phyloP scores from a whole-genome alignment of 35 echinoderm and acorn worm genomes.

The Acanthaster planci region DNA sequence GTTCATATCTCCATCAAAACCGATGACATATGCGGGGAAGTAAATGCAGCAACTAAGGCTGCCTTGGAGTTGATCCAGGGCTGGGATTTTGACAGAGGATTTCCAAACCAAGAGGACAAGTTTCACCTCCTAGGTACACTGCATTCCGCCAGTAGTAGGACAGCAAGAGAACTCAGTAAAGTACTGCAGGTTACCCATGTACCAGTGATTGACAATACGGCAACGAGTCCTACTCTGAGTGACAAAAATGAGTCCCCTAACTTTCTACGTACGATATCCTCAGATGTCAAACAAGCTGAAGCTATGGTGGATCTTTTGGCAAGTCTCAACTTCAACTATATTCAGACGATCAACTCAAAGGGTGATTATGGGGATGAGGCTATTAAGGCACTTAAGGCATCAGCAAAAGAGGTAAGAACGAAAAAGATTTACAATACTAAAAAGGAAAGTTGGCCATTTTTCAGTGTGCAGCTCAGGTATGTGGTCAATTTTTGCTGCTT shows the following conservation, averaged over 20 bases:
- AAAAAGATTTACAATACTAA: neutral
- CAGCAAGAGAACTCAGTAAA: neutral
- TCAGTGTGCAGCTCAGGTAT: neutral
- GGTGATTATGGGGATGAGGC: neutral
- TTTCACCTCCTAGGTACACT: neutral
- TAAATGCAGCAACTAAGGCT: conserved; percentile 17
- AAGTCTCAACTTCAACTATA: conserved; percentile 18
- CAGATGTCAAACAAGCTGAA: conserved; percentile 2
- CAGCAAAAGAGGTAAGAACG: conserved; percentile 23
- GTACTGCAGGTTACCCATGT: conserved; percentile 5
- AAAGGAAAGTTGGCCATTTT: neutral
- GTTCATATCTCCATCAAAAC: conserved; percentile 50
- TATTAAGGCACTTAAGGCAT: neutral
- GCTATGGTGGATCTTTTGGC: conserved; percentile 33
- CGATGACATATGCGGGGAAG: conserved; percentile 1
- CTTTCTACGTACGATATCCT: conserved; percentile 43
- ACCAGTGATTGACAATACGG: conserved; percentile 35
- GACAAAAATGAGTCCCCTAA: conserved; percentile 27
- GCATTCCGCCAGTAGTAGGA: neutral
- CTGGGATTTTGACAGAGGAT: conserved; percentile 6
- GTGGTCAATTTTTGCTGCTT: neutral
- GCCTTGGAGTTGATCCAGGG: neutral
- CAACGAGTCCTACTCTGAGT: conserved; percentile 33
- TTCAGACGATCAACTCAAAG: conserved; percentile 26
- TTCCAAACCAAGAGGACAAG: neutral